Percentiles rank a stretch among this genome's conserved stretches.
Conservation (phyloP, 2,113 vertebrate genomes). For the Cyphotilapia sp. region DNA sequence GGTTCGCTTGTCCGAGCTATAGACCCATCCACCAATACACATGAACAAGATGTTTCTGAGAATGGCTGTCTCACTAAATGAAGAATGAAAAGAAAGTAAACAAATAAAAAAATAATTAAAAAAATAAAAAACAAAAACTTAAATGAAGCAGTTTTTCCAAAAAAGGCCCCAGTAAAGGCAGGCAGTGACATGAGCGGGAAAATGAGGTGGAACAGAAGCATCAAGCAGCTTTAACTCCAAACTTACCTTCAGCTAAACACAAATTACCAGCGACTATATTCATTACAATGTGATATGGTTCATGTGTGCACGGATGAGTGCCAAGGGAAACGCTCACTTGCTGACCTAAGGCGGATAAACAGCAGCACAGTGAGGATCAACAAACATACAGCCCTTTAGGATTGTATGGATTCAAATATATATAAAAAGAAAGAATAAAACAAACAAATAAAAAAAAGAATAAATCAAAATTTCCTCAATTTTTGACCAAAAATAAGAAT, state of each 20-base stretch:
- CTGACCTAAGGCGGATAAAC: not conserved
- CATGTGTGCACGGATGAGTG: not conserved
- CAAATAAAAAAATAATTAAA: not conserved
- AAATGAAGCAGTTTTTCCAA: not conserved
- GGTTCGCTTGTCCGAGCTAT: not conserved
- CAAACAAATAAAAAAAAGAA: not conserved
- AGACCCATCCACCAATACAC: constrained; percentile 61
- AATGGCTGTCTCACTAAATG: constrained; percentile 67
- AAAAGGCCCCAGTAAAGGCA: not conserved
- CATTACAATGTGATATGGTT: not conserved
- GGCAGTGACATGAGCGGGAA: not conserved
- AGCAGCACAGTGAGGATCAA: not conserved
- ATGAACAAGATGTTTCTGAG: constrained; percentile 73
- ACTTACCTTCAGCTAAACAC: constrained; percentile 67
- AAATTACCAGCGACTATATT: not conserved
- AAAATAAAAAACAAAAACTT: not conserved
- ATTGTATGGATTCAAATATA: constrained; percentile 25
- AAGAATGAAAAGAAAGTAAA: not conserved
- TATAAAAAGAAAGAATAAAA: not conserved
- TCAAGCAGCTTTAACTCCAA: not conserved
- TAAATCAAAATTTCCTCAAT: not conserved
- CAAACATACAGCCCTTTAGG: constrained; percentile 50
- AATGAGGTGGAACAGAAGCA: not conserved
- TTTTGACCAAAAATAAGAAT: not conserved
- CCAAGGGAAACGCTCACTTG: not conserved